These are phyloP conservation scores for Melopsittacus undulatus DNA, from an alignment of 2,797 vertebrate species.

Conservation along the genomic window DNA sequence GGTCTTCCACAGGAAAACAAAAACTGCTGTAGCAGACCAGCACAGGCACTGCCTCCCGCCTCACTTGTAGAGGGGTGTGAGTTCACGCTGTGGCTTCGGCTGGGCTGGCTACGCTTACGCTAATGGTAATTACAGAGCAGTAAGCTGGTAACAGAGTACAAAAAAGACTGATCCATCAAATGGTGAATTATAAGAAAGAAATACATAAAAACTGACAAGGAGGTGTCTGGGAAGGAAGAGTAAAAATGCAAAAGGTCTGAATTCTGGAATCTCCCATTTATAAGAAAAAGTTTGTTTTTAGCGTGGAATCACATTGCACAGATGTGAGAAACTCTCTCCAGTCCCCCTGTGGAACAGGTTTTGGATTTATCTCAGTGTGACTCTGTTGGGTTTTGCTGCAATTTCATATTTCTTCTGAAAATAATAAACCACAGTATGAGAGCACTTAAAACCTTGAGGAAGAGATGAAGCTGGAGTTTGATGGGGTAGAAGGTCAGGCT, in stretches of 20 bases:
- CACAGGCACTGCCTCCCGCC: fast-evolving
- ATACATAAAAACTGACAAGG: background rate
- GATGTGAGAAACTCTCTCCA: background rate
- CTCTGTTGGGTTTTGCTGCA: background rate
- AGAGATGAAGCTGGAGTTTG: background rate
- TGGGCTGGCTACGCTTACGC: fast-evolving
- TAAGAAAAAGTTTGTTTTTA: background rate
- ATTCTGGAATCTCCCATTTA: background rate
- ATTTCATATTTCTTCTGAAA: background rate
- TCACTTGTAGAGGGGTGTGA: background rate
- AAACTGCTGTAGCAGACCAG: background rate
- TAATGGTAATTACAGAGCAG: background rate
- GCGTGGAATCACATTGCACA: background rate
- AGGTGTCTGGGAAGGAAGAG: background rate
- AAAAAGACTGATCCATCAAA: background rate
- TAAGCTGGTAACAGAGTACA: background rate
- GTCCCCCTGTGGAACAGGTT: background rate
- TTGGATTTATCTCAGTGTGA: background rate
- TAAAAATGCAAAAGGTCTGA: background rate
- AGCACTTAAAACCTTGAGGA: background rate
- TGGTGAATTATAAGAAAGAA: background rate
- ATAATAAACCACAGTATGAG: background rate
- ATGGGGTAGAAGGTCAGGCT: background rate
- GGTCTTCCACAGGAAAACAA: background rate
- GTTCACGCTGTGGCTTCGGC: fast-evolving